Conservation (phyloP, 1,140 invertebrate genomes). For the Cotesia vestalis region DNA sequence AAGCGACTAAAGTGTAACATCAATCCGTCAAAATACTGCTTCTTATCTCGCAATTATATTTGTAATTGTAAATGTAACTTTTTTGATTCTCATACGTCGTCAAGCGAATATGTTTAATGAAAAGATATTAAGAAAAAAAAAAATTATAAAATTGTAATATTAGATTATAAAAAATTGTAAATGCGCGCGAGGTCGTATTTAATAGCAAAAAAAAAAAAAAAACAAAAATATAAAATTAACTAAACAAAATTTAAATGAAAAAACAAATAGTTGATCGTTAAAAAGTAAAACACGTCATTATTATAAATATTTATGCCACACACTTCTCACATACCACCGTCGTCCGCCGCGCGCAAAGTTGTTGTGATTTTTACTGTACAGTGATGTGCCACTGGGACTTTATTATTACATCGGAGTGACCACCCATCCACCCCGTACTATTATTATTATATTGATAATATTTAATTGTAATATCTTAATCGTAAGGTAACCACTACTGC, state of each 20-base stretch:
- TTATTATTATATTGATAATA: slow-evolving; percentile 46
- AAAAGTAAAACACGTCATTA: too few species aligned
- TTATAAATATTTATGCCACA: background rate
- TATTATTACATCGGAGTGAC: slow-evolving; percentile 65
- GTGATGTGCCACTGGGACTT: slow-evolving; percentile 67
- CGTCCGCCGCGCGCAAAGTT: slow-evolving; percentile 54
- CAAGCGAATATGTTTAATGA: slow-evolving; percentile 4
- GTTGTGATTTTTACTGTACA: slow-evolving; percentile 64
- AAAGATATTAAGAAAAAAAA: background rate
- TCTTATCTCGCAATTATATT: slow-evolving; percentile 27
- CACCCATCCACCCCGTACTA: slow-evolving; percentile 66
- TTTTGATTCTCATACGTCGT: slow-evolving; percentile 14
- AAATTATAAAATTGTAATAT: slow-evolving; percentile 6
- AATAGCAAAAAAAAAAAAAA: slow-evolving; percentile 15
- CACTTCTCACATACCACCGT: slow-evolving; percentile 58
- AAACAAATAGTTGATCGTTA: slow-evolving; percentile 5
- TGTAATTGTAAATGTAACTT: slow-evolving; percentile 32
- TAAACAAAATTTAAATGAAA: background rate
- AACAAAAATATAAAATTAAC: background rate
- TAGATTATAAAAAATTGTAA: slow-evolving; percentile 14
- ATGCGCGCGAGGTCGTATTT: slow-evolving; percentile 16
- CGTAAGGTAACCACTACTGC: slow-evolving; percentile 60
- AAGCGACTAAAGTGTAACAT: slow-evolving; percentile 7
- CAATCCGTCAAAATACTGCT: slow-evolving; percentile 30
- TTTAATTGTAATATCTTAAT: slow-evolving; percentile 60